Percentiles rank a stretch among this genome's conserved stretches.
These are phyloP conservation scores for Zootoca vivipara DNA, from an alignment of 2,113 vertebrate species.

Conservation along the genomic window DNA sequence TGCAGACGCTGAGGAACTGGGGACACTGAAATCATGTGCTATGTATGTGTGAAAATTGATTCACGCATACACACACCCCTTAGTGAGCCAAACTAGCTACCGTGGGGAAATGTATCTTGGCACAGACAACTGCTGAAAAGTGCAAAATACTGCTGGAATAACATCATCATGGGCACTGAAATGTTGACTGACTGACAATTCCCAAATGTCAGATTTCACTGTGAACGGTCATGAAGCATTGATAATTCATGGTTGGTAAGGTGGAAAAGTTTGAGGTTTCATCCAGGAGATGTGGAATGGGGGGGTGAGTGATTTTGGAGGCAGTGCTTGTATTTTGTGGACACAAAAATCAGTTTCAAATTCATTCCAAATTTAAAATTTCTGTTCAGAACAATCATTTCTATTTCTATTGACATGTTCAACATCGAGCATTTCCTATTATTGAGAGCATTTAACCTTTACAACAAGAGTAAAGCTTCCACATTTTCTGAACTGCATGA, in stretches of 20 bases:
- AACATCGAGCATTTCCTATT: background rate
- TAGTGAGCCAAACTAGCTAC: background rate
- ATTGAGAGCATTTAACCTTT: background rate
- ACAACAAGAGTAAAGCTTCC: background rate
- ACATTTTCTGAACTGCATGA: background rate
- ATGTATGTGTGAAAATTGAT: conserved; percentile 51
- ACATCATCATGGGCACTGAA: background rate
- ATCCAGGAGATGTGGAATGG: background rate
- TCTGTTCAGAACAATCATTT: background rate
- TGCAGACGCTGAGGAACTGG: conserved; percentile 62
- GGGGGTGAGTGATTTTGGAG: background rate
- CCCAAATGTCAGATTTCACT: background rate
- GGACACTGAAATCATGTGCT: conserved; percentile 49
- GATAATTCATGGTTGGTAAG: no score
- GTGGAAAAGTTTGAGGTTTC: background rate
- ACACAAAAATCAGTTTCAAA: background rate
- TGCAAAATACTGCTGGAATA: background rate
- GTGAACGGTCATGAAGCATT: background rate
- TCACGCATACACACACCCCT: background rate
- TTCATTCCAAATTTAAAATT: background rate
- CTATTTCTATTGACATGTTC: background rate
- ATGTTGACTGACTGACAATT: background rate
- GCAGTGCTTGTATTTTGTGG: background rate
- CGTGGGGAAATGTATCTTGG: background rate
- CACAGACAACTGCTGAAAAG: background rate